Evolutionary conservation across 2,113 vertebrate species (phyloP).

Genomic region (Rhea americana): DNA sequence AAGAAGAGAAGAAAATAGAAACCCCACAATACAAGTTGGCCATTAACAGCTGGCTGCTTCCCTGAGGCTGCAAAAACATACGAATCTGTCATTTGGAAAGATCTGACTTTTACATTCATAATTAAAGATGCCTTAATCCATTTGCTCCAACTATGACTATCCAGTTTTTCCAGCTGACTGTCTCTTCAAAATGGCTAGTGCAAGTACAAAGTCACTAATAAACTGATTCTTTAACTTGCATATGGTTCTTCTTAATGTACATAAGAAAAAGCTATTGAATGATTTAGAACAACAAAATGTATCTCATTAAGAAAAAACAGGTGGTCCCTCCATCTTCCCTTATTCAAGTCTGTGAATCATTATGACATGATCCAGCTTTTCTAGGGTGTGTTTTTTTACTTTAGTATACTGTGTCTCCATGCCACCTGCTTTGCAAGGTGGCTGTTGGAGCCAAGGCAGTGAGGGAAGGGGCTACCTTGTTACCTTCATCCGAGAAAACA

Average conservation of each 20-base stretch:
- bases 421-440: background rate
- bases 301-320: background rate
- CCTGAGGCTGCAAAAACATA: background rate
- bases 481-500: background rate
- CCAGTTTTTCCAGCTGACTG: background rate
- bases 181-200: background rate
- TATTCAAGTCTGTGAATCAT: background rate
- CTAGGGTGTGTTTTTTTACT: background rate
- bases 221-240: background rate
- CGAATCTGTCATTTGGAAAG: background rate
- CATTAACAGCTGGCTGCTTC: conserved; percentile 21
- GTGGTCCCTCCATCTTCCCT: background rate
- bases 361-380: background rate
- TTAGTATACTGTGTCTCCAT: background rate
- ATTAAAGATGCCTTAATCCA: conserved; percentile 22
- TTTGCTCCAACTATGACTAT: background rate
- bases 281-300: background rate
- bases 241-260: background rate
- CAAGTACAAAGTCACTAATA: background rate
- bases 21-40: conserved; percentile 42
- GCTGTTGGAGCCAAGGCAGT: background rate
- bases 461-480: background rate
- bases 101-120: conserved; percentile 1
- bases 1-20: background rate
- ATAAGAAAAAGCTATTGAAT: background rate